Percentiles rank a stretch among this genome's conserved stretches.
These are phyloP conservation scores for Bolborhynchus lineola DNA, from an alignment of 2,113 vertebrate genomes.

Conservation along the genomic window DNA sequence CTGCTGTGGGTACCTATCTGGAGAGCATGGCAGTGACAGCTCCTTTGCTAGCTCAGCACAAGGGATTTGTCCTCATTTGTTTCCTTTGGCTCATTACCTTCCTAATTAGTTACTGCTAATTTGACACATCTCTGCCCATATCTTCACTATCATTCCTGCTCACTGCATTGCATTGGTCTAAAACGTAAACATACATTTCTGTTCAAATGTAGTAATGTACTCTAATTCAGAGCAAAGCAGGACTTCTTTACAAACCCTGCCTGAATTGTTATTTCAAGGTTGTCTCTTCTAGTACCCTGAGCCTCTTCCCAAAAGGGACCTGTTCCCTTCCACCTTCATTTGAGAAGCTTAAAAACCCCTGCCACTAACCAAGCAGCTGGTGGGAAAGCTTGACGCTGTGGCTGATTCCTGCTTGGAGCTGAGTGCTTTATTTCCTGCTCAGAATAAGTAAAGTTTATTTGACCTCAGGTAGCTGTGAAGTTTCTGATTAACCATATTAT, in stretches of 20 bases:
- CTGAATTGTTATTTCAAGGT: neutral
- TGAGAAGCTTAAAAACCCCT: neutral
- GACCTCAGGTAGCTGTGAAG: neutral
- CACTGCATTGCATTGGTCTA: neutral
- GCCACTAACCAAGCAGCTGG: neutral
- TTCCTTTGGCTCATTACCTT: neutral
- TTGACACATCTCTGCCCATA: neutral
- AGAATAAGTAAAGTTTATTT: neutral
- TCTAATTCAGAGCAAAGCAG: neutral
- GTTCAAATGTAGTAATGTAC: neutral
- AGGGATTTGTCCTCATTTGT: neutral
- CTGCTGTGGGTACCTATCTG: neutral
- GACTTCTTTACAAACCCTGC: neutral
- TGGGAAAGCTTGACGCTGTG: neutral
- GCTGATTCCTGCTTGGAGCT: neutral
- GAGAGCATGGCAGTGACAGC: neutral
- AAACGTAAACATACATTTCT: neutral
- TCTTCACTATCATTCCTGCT: neutral
- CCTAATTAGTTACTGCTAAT: neutral
- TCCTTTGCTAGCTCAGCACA: neutral
- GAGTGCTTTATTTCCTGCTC: neutral
- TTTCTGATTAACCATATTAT: neutral
- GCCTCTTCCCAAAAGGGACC: neutral
- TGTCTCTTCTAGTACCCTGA: neutral
- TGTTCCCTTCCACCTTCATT: neutral